Conservation (phyloP, 1,140 invertebrate species). For the Bacillus rossius region DNA sequence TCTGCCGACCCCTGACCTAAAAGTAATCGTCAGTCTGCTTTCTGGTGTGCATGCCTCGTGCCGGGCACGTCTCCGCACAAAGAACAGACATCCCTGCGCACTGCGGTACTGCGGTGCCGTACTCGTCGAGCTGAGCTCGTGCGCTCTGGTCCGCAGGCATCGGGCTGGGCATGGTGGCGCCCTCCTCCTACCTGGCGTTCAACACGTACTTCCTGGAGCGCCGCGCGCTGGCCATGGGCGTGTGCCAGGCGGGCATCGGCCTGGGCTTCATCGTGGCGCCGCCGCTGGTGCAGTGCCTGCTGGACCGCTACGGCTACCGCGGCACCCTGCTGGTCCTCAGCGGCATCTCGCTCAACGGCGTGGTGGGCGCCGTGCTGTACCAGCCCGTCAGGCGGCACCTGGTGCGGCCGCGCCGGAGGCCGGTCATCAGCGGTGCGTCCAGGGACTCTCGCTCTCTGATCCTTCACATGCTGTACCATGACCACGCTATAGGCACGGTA, state of each 20-base stretch:
- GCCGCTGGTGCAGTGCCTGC: constrained; percentile 60
- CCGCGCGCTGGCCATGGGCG: constrained; percentile 78
- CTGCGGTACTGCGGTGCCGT: too few species aligned
- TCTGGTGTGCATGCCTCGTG: too few species aligned
- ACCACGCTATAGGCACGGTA: too few species aligned
- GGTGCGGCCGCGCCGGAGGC: neutral
- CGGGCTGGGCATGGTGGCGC: constrained; percentile 12
- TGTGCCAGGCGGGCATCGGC: constrained; percentile 85
- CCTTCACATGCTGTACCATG: too few species aligned
- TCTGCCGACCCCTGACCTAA: too few species aligned
- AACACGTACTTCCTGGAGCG: constrained; percentile 69
- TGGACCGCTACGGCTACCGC: constrained; percentile 65
- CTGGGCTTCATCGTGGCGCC: constrained; percentile 75
- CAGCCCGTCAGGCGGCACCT: constrained; percentile 59
- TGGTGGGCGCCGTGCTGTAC: constrained; percentile 76
- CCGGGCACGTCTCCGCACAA: too few species aligned
- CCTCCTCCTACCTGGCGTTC: constrained; percentile 14
- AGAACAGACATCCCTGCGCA: too few species aligned
- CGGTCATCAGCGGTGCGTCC: neutral
- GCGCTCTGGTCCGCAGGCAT: constrained; percentile 5
- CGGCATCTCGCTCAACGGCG: constrained; percentile 73
- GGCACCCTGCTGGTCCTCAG: constrained; percentile 79
- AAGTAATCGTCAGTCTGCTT: too few species aligned
- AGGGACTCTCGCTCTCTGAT: too few species aligned
- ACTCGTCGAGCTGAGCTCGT: too few species aligned